Conservation (phyloP, 2,888 invertebrate species). For the Trichopria drosophilae region DNA sequence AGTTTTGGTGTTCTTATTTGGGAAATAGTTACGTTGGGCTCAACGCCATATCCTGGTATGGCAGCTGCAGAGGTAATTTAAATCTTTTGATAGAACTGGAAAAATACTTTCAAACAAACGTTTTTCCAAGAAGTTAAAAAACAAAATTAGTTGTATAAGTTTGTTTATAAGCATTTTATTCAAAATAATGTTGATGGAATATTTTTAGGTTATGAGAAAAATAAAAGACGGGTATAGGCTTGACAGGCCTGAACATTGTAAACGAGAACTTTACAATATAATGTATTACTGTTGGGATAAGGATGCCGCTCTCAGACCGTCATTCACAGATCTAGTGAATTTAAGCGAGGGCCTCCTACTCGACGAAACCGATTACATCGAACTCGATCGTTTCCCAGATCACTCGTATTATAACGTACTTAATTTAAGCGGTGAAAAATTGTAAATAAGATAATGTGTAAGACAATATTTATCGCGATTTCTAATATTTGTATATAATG, state of each 20-base stretch:
- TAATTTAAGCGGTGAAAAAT: constrained; percentile 82
- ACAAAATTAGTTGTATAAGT: not conserved
- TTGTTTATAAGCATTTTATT: not conserved
- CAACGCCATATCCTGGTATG: constrained; percentile 92
- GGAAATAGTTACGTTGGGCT: constrained; percentile 94
- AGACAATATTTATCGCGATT: not conserved
- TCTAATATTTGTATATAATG: too few species aligned
- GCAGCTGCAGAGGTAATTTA: constrained; percentile 79
- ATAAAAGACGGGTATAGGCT: constrained; percentile 82
- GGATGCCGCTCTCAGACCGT: constrained; percentile 79
- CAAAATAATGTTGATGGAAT: too few species aligned
- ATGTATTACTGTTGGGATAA: constrained; percentile 97
- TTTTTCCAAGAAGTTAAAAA: too few species aligned
- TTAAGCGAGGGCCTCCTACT: constrained; percentile 82
- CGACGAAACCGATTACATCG: constrained; percentile 91
- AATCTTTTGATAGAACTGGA: too few species aligned
- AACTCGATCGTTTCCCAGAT: constrained; percentile 88
- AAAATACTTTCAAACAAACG: too few species aligned
- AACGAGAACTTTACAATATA: constrained; percentile 87
- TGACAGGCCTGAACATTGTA: constrained; percentile 92
- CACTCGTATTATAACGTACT: constrained; percentile 89
- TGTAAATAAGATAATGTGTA: constrained; percentile 54
- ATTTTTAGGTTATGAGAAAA: constrained; percentile 68
- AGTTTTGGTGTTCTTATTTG: constrained; percentile 93
- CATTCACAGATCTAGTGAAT: constrained; percentile 79